phyloP scores from a whole-genome alignment of 1,140 invertebrate species.

The Sitophilus oryzae region DNA sequence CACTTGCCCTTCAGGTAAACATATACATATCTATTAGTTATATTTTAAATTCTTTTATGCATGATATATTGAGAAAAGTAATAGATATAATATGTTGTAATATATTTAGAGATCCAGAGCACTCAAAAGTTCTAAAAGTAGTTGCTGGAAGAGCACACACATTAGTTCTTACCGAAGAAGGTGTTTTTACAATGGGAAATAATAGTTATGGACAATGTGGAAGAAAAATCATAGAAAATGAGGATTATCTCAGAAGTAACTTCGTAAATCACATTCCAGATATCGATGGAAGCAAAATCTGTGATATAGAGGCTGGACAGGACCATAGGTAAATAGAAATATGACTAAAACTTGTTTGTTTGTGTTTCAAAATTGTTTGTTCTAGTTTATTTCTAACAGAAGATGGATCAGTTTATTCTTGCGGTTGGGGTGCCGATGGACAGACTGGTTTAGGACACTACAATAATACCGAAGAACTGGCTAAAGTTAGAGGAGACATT shows the following conservation, averaged over 20 bases:
- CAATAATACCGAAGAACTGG: constrained; percentile 53
- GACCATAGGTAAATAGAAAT: constrained; percentile 64
- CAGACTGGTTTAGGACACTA: constrained; percentile 83
- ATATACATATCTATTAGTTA: not conserved
- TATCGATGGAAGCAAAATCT: constrained; percentile 59
- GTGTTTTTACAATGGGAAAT: constrained; percentile 82
- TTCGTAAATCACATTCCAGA: constrained; percentile 59
- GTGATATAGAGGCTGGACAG: constrained; percentile 76
- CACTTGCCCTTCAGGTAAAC: constrained; percentile 56
- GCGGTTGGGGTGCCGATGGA: constrained; percentile 92
- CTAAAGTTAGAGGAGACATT: constrained; percentile 72
- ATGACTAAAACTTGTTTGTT: not conserved
- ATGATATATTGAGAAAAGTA: not conserved
- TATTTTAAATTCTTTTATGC: not conserved
- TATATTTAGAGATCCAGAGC: constrained; percentile 42
- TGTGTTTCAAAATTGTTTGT: not conserved
- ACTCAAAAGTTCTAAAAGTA: constrained; percentile 54
- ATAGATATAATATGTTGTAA: too few species aligned
- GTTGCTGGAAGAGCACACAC: constrained; percentile 85
- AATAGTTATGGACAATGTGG: constrained; percentile 95
- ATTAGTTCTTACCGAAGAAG: constrained; percentile 70
- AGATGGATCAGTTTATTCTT: constrained; percentile 76
- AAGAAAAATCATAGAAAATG: constrained; percentile 68
- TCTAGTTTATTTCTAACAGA: constrained; percentile 73
- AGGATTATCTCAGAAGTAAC: constrained; percentile 64